These are phyloP conservation scores for Chionoecetes opilio DNA, from an alignment of 1,140 invertebrate genomes.

Conservation along the genomic window DNA sequence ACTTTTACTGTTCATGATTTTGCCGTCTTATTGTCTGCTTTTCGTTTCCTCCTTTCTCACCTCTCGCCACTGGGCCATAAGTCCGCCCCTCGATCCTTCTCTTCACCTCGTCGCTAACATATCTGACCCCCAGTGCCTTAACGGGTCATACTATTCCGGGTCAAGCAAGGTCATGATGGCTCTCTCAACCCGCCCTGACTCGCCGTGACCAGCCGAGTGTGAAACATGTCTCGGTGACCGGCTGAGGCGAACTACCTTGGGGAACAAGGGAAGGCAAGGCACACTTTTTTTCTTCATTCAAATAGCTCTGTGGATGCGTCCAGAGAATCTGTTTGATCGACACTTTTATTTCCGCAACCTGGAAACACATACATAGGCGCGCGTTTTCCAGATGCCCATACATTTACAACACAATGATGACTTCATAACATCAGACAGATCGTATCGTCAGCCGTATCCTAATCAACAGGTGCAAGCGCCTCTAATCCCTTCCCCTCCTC, in stretches of 20 bases:
- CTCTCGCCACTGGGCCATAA: not conserved
- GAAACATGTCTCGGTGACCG: constrained; percentile 22
- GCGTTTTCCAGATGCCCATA: not conserved
- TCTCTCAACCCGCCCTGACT: constrained; percentile 1
- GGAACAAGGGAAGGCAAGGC: not conserved
- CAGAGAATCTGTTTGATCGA: not conserved
- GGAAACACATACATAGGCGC: not conserved
- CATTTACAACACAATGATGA: not conserved
- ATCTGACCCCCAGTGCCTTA: not conserved
- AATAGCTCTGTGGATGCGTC: not conserved
- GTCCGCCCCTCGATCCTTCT: not conserved
- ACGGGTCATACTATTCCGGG: constrained; percentile 17
- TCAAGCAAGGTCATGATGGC: constrained; percentile 17
- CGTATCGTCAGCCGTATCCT: not conserved
- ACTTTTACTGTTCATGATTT: not conserved
- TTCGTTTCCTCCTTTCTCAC: not conserved
- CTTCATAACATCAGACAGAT: not conserved
- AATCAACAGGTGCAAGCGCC: not conserved
- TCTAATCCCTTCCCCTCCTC: not conserved
- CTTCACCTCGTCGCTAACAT: not conserved
- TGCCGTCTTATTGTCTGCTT: not conserved
- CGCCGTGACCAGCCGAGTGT: not conserved
- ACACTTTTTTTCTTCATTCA: not conserved
- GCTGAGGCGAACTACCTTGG: not conserved
- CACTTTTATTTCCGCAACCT: not conserved